phyloP scores from a whole-genome alignment of 2,888 invertebrate genomes.

The Lottia scabra region DNA sequence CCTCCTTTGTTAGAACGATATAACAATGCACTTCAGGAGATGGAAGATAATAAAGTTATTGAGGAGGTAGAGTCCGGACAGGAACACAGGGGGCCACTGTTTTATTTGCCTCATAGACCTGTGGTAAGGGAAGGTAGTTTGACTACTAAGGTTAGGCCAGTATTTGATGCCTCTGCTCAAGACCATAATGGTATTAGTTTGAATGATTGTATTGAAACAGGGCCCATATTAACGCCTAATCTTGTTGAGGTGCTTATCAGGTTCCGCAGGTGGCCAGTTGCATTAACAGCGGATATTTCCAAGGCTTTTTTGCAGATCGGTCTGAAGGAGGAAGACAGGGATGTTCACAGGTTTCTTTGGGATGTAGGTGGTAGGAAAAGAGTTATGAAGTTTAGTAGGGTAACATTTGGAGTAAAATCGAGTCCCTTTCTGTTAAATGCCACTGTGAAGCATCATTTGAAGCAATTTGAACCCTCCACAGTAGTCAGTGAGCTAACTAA shows the following conservation, averaged over 20 bases:
- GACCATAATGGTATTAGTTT: too few relatives aligned
- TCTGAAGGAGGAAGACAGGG: conserved; percentile 17
- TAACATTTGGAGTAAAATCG: conserved; percentile 19
- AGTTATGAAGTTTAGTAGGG: conserved; percentile 19
- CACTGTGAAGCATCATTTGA: conserved; percentile 23
- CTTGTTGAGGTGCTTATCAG: conserved; percentile 26
- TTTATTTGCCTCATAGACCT: conserved; percentile 24
- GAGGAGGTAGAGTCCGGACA: neutral
- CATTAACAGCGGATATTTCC: conserved; percentile 29
- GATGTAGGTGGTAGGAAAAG: conserved; percentile 3
- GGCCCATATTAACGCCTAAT: conserved; percentile 27
- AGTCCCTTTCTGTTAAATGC: conserved; percentile 29
- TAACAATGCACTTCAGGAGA: neutral
- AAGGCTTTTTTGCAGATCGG: conserved; percentile 30
- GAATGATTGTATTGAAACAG: conserved; percentile 36
- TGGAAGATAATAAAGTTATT: conserved; percentile 8
- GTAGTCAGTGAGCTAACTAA: too few relatives aligned
- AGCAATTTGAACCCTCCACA: neutral
- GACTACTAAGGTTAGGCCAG: too few relatives aligned
- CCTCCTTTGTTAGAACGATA: neutral
- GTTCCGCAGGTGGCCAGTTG: conserved; percentile 27
- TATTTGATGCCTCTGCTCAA: too few relatives aligned
- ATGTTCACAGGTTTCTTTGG: conserved; percentile 30
- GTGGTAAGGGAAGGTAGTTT: conserved; percentile 16
- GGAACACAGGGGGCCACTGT: neutral